Evolutionary conservation across 1,140 invertebrate genomes (phyloP).

Genomic region (Pseudomyrmex dendroicus): DNA sequence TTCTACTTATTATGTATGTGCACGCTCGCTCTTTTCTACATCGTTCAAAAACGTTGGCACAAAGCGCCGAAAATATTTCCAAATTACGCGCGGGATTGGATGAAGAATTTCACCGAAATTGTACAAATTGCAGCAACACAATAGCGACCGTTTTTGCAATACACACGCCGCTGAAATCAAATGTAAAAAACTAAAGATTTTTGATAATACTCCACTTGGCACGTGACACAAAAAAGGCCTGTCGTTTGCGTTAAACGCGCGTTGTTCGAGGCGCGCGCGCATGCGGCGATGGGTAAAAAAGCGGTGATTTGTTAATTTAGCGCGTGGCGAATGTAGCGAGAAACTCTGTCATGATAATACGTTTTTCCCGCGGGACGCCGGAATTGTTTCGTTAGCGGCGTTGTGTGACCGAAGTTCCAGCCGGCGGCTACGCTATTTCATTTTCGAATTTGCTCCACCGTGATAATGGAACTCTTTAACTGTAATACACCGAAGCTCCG

Average conservation of each 20-base stretch:
- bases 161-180: too few relatives aligned
- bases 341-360: constrained; percentile 51
- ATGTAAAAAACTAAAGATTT: not conserved
- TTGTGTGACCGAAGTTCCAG: constrained; percentile 49
- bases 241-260: constrained; percentile 10
- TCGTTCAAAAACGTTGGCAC: too few relatives aligned
- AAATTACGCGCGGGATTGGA: not conserved
- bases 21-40: too few relatives aligned
- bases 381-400: constrained; percentile 49
- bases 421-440: constrained; percentile 55
- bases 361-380: constrained; percentile 44
- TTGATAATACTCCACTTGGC: not conserved
- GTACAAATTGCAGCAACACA: too few relatives aligned
- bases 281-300: constrained; percentile 3
- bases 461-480: constrained; percentile 60
- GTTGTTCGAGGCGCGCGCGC: too few relatives aligned
- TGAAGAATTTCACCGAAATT: not conserved
- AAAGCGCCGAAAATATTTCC: not conserved
- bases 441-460: constrained; percentile 56
- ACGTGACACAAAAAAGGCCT: not conserved
- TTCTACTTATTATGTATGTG: too few relatives aligned
- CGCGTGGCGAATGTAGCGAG: constrained; percentile 22
- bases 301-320: constrained; percentile 53
- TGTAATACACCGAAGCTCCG: constrained; percentile 43
- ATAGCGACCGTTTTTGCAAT: too few relatives aligned